Base-by-base conservation (phyloP, 2,888 invertebrate species). In the Aleiodes leptofemur region DNA sequence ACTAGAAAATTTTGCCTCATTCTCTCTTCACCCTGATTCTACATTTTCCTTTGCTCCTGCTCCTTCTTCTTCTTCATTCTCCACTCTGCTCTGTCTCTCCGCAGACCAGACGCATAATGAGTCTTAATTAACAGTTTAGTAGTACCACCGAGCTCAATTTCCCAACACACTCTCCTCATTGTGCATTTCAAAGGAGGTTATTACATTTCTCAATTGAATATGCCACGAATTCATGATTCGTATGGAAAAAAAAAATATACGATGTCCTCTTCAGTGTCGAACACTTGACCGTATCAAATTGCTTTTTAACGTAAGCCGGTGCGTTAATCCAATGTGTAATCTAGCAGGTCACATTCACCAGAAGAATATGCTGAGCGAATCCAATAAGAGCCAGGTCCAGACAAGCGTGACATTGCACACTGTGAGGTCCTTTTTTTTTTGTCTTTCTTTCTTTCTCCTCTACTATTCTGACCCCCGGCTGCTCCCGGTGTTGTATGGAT, bases 71-170 rank as follows among this genome's bases (percentile, higher is more conserved):
- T 31, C 57, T 53, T 48, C 69, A n/a, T 53, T 34, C 16, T 70
- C 43, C 50, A 59, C 56, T 51, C 69, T 29, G 7, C 61, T 61
- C 53, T 51, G 38, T 59, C 57, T n/a, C 56, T 16, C 38, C 64
- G 43, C 64, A 76, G 78, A 71, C 81, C 81, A 80, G 79, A 77
- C 82, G 84, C 83, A 85, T 88, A 89, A 88, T 89, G 87, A 89
- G 88, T 89, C 89, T 88, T 88, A 88, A 89, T 89, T 89, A 89
- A 89, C 89, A 89, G 89, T 87, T 87, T 85, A 85, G 85, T 83
- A 84, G 86, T 87, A 86, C 85, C 84, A 84, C 55, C 82, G 85
- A 87, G 86, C 88, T 89, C 86, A 84, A 88, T 88, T 88, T 87
- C 83, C 83, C 38, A 11, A 1, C 9, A 50, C 59, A 76, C 69